A percentile compares a stretch with the other conserved stretches of the same genome.
phyloP scores from a whole-genome alignment of 1,140 invertebrate genomes.

The Drosophila asahinai region DNA sequence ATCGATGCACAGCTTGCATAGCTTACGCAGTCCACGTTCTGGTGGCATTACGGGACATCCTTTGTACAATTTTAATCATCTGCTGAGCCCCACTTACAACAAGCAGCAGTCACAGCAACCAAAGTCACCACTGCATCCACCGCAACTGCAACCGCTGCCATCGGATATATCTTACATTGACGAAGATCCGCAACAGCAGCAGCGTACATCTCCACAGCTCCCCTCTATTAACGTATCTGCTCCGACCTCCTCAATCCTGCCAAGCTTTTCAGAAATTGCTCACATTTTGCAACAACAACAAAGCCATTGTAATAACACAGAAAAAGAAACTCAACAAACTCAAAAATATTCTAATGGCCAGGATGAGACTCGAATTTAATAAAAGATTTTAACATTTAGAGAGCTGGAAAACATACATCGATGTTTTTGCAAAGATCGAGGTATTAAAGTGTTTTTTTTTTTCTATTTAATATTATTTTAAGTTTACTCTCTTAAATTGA shows the following conservation, averaged over 20 bases:
- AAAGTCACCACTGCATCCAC: conserved; percentile 29
- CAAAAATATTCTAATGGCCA: conserved; percentile 51
- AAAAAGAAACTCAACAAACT: conserved; percentile 20
- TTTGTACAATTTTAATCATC: conserved; percentile 78
- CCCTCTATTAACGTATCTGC: conserved; percentile 30
- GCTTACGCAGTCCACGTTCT: conserved; percentile 94
- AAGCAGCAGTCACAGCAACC: conserved; percentile 50
- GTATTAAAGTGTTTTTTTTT: background rate
- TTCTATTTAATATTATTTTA: background rate
- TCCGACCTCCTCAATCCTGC: conserved; percentile 12
- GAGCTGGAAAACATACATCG: conserved; percentile 1
- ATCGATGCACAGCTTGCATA: conserved; percentile 98
- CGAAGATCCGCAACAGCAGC: conserved; percentile 89
- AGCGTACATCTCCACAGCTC: conserved; percentile 44
- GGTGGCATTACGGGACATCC: conserved; percentile 46
- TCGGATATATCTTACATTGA: conserved; percentile 97
- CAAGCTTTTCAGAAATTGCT: conserved; percentile 61
- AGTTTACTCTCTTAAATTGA: background rate
- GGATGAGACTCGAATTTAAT: conserved; percentile 78
- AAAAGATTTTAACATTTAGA: background rate
- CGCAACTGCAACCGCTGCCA: conserved; percentile 80
- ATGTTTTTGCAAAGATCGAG: conserved; percentile 6
- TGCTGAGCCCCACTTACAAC: conserved; percentile 72
- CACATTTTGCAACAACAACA: conserved; percentile 41
- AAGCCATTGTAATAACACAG: conserved; percentile 29